Evolutionary conservation across 2,797 vertebrate genomes (phyloP), one percentile per base, ranked within the genome.

Genomic region (Bucorvus abyssinicus): DNA sequence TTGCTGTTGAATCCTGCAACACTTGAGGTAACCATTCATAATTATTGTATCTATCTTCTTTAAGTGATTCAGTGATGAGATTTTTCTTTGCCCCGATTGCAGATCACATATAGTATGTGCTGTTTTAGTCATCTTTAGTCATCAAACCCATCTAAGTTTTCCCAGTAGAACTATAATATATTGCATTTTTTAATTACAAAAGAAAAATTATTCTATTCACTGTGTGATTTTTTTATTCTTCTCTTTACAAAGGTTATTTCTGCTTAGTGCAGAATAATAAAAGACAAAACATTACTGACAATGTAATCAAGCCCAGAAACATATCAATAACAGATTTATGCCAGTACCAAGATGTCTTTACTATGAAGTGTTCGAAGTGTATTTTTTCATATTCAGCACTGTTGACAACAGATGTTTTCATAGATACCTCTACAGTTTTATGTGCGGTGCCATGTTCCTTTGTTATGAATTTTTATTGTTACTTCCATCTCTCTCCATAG

Each of bases 101-200:
- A 67, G 74, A 76, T 79, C 32, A 64, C 1, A 2, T 56, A 40
- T 60, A 68, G 36, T 68, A 89, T 40, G 64, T 21, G 12, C 32
- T 50, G 5, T n/a, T 87, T 84, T 87, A 89, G 45, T 76, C 22
- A 76, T 40, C n/a, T 44, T 57, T 57, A 85, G 53, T 89, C 60
- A 92, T 70, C 49, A 93, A 91, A 61, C 1, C 13, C 34, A 60
- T 52, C 89, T 83, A 83, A 83, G 24, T 12, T 85, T 91, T 90
- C 57, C 50, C 49, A 61, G 34, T 15, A 87, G 65, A 89, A 81
- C 8, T 29, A 19, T 36, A 80, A 67, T 24, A 55, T 42, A 64
- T 22, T 50, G 30, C 13, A 60, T 61, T 78, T 84, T 89, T 94
- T 88, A 91, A 94, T 91, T 95, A 85, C 57, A 91, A 60, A 20